Conservation (phyloP, 2,888 invertebrate species). For the Falcaria lacertinaria region DNA sequence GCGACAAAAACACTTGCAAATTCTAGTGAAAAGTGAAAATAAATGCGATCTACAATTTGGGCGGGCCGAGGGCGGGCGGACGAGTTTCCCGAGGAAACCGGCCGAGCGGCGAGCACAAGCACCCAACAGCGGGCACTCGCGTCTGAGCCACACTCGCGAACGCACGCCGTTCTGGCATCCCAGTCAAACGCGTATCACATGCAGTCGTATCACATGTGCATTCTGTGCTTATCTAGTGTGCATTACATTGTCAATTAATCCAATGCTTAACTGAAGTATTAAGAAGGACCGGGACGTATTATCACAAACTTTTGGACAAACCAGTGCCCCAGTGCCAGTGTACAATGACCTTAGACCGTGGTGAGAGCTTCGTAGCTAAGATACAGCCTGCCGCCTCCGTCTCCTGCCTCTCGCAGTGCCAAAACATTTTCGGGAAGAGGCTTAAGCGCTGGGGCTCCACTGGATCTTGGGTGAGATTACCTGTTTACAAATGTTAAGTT, state of each 20-base stretch:
- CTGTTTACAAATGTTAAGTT: no score
- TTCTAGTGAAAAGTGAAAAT: slow-evolving; percentile 42
- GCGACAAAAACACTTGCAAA: slow-evolving; percentile 25
- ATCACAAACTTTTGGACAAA: slow-evolving; percentile 3
- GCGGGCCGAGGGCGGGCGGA: slow-evolving; percentile 53
- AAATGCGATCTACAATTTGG: slow-evolving; percentile 45
- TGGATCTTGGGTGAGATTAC: slow-evolving; percentile 84
- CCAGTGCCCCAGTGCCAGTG: slow-evolving; percentile 31
- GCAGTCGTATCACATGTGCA: neutral
- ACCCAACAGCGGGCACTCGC: slow-evolving; percentile 38
- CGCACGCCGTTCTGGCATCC: slow-evolving; percentile 39
- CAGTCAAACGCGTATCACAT: neutral
- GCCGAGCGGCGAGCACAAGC: slow-evolving; percentile 34
- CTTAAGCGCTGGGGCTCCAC: slow-evolving; percentile 86
- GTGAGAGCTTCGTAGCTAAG: slow-evolving; percentile 68
- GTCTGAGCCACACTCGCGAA: slow-evolving; percentile 41
- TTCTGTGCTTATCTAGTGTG: slow-evolving; percentile 3
- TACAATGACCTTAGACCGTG: slow-evolving; percentile 72
- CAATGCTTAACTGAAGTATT: no score
- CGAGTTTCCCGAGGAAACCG: slow-evolving; percentile 53
- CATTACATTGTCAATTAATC: neutral
- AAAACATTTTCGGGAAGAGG: slow-evolving; percentile 83
- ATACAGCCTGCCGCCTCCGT: slow-evolving; percentile 74
- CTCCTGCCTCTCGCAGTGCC: slow-evolving; percentile 77
- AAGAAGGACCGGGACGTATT: neutral